Evolutionary conservation across 2,888 invertebrate genomes (phyloP).

Genomic region (Melanostoma mellinum): DNA sequence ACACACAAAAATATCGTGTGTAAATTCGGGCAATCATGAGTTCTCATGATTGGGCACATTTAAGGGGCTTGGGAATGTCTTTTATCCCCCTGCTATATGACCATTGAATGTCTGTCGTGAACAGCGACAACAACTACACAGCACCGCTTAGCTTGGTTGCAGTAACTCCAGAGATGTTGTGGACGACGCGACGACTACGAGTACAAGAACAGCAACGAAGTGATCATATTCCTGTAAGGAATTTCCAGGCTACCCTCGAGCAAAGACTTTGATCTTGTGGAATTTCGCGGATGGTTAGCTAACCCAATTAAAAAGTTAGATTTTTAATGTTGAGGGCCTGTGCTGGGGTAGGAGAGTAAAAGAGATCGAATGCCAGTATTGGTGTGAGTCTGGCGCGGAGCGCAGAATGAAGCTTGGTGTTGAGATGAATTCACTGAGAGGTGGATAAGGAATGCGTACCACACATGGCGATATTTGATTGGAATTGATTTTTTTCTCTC

Average conservation of each 20-base stretch:
- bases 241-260: conserved; percentile 68
- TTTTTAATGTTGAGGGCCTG: conserved; percentile 64
- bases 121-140: conserved; percentile 40
- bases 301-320: conserved; percentile 75
- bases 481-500: conserved; percentile 55
- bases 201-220: conserved; percentile 59
- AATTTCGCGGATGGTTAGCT: conserved; percentile 76
- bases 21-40: conserved; percentile 68
- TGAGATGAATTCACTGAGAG: conserved; percentile 65
- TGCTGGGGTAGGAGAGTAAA: conserved; percentile 16
- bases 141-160: conserved; percentile 2
- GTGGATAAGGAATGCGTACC: conserved; percentile 70
- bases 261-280: conserved; percentile 74
- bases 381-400: conserved; percentile 60
- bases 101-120: conserved; percentile 48
- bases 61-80: conserved; percentile 70
- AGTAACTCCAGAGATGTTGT: conserved; percentile 5
- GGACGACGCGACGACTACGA: conserved; percentile 27
- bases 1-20: conserved; percentile 67
- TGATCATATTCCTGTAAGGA: conserved; percentile 73
- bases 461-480: conserved; percentile 71
- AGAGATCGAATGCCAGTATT: conserved; percentile 41
- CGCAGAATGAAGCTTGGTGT: conserved; percentile 55
- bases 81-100: conserved; percentile 44
- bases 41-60: conserved; percentile 71